Evolutionary conservation across 2,888 invertebrate species (phyloP), one percentile per base, ranked within the genome.

Genomic region (Phanerotoma sp.): DNA sequence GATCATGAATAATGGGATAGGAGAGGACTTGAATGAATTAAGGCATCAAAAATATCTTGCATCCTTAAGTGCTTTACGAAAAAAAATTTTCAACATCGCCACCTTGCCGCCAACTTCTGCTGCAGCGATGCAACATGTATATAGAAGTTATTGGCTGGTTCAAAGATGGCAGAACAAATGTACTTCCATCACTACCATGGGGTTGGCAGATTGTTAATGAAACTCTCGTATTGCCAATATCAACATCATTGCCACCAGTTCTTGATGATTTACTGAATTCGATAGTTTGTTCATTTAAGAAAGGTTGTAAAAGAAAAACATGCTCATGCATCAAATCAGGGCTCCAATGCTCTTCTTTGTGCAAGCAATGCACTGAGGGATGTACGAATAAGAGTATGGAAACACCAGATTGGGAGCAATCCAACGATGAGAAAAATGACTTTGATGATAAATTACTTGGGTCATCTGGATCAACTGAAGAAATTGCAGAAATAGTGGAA

Each of bases 211-310:
- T 40, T 6, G 10, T 21, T 6, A 22, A 37, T 22, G 21, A 40
- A 18, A 16, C n/a, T 4, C 6, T 49, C 13, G 1, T 49, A 13
- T 18, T 49, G 5, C 49, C 25, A 37, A 25, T 13, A 13, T 13
- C 37, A 7, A 49, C 25, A 13, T 10, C 25, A 2, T 38, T 49
- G 25, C 49, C 40, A 25, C 49, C 49, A 49, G n/a, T 49, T 7
- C 49, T 40, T 11, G 49, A 49, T 4, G 38, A 49, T 25, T 49
- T 49, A 49, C 18, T 49, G 1, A 13, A 16, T 18, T 22, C 25
- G 15, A 49, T 38, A 10, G 16, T 18, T 11, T 49, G 49, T 28
- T 16, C 16, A 5, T 46, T 7, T 18, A 46, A 33, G 13, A 28
- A 32, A 28, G 5, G n/a, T 20, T 46, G 32, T 15, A 28, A 18